Evolutionary conservation across 1,140 invertebrate genomes (phyloP).

Genomic region (Medauroidea extradentata): DNA sequence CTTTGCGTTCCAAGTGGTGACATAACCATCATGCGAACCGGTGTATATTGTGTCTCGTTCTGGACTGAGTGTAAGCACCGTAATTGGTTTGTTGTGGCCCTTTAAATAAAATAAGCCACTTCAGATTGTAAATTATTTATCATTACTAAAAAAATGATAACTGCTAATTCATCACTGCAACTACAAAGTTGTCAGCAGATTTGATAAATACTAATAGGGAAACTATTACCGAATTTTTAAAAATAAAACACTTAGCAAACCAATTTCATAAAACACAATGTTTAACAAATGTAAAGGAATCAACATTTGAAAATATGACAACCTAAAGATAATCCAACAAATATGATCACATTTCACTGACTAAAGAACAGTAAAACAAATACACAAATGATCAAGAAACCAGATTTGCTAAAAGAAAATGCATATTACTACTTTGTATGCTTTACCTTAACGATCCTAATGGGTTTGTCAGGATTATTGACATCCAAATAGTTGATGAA

Average conservation of each 20-base stretch:
- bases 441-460: slow-evolving; percentile 76
- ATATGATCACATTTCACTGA: background rate
- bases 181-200: too few species aligned
- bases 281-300: slow-evolving; percentile 16
- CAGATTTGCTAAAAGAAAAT: too few species aligned
- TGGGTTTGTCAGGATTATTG: slow-evolving; percentile 76
- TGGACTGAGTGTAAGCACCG: slow-evolving; percentile 75
- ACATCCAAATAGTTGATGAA: slow-evolving; percentile 93
- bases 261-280: background rate
- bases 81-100: slow-evolving; percentile 98
- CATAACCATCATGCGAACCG: slow-evolving; percentile 86
- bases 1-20: slow-evolving; percentile 82
- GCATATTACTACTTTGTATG: slow-evolving; percentile 1
- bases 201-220: too few species aligned
- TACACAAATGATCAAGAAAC: background rate
- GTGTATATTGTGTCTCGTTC: slow-evolving; percentile 81
- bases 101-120: slow-evolving; percentile 41
- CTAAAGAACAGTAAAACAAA: background rate
- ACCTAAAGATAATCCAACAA: background rate
- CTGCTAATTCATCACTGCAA: too few species aligned
- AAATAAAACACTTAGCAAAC: too few species aligned
- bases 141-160: too few species aligned
- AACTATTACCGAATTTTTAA: too few species aligned
- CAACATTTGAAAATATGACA: background rate
- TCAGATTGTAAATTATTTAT: too few species aligned